Percentiles rank a stretch among this genome's conserved stretches.
phyloP scores from a whole-genome alignment of 2,797 vertebrate genomes.

The Antrozous pallidus region DNA sequence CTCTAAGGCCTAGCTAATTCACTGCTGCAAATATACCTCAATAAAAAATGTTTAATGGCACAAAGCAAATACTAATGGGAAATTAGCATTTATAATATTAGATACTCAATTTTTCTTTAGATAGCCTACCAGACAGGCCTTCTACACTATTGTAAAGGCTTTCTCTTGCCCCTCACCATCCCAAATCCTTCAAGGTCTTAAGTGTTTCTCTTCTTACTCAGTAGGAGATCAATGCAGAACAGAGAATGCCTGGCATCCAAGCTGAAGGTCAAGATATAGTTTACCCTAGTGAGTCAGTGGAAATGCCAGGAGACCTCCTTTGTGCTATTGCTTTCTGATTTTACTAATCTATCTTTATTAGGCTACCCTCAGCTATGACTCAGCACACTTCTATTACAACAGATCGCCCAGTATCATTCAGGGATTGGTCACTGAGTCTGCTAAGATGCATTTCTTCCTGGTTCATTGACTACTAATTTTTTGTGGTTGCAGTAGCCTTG shows the following conservation, averaged over 20 bases:
- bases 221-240: neutral
- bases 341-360: neutral
- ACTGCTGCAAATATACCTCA: neutral
- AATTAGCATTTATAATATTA: neutral
- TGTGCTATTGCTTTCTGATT: neutral
- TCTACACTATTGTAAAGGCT: neutral
- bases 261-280: neutral
- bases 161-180: neutral
- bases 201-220: neutral
- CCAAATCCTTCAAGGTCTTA: neutral
- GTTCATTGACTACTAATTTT: neutral
- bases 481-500: neutral
- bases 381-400: neutral
- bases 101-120: neutral
- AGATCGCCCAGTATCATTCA: slow-evolving; percentile 11
- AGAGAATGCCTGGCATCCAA: neutral
- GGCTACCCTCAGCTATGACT: slow-evolving; percentile 36
- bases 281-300: neutral
- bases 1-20: neutral
- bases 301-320: neutral
- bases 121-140: neutral
- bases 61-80: neutral
- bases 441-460: slow-evolving; percentile 30
- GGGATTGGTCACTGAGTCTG: neutral
- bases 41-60: neutral